Evolutionary conservation across 2,113 vertebrate genomes (phyloP).

Genomic region (Neofelis nebulosa): DNA sequence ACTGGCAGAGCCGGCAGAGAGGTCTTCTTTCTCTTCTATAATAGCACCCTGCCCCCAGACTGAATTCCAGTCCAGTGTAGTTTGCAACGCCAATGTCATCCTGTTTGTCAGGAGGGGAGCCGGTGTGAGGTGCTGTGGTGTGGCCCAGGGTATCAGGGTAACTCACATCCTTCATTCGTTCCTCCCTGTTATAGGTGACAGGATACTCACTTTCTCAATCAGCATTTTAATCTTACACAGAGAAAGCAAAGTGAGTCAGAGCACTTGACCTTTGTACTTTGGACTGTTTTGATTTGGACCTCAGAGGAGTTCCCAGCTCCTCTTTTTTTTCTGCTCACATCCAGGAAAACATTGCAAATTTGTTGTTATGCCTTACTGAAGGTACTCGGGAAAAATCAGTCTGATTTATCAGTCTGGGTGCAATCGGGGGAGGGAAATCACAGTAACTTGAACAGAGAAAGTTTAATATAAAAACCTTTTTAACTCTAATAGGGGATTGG

Average conservation of each 20-base stretch:
- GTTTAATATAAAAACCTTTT: background rate
- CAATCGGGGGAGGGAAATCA: background rate
- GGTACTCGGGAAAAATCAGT: background rate
- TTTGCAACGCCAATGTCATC: background rate
- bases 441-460: slow-evolving; percentile 13
- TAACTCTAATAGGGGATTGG: background rate
- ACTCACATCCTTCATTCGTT: background rate
- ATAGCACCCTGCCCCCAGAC: background rate
- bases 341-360: background rate
- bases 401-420: background rate
- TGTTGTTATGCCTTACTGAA: background rate
- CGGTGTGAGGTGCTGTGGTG: background rate
- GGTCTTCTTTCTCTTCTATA: background rate
- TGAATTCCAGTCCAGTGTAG: background rate
- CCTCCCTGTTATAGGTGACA: background rate
- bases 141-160: background rate
- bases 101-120: background rate
- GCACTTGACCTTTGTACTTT: background rate
- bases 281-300: background rate
- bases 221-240: background rate
- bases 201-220: background rate
- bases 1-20: background rate
- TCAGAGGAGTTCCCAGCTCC: background rate
- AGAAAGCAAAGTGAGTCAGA: background rate
- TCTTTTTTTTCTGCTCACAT: background rate